A percentile compares a stretch with the other conserved stretches of the same genome.
phyloP scores from a whole-genome alignment of 2,888 invertebrate species.

The Epistrophe grossulariae region DNA sequence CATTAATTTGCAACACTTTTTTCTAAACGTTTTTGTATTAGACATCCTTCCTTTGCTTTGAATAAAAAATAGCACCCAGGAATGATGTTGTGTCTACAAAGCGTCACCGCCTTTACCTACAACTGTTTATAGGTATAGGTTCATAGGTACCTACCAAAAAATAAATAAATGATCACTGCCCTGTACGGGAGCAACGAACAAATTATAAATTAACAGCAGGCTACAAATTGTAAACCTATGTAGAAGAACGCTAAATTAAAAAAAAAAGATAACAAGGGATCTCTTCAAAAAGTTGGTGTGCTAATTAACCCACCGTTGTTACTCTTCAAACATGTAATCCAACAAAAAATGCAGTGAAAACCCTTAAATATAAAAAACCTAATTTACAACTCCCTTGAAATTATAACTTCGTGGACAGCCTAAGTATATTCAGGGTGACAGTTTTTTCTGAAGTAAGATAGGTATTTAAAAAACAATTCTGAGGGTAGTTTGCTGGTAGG shows the following conservation, averaged over 20 bases:
- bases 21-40: neutral
- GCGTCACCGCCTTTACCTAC: neutral
- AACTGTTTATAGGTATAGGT: neutral
- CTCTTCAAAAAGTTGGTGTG: neutral
- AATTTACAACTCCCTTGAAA: slow-evolving; percentile 50
- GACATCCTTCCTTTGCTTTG: neutral
- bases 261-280: neutral
- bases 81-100: neutral
- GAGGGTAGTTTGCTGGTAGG: slow-evolving; percentile 72
- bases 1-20: slow-evolving; percentile 3
- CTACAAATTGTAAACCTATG: neutral
- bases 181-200: neutral
- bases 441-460: slow-evolving; percentile 40
- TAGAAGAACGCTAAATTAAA: neutral
- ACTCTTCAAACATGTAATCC: neutral
- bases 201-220: neutral
- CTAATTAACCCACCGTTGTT: neutral
- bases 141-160: neutral
- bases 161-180: neutral
- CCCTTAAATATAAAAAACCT: slow-evolving; percentile 20
- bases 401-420: slow-evolving; percentile 31
- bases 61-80: neutral
- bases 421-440: slow-evolving; percentile 42
- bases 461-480: slow-evolving; percentile 70
- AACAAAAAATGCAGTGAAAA: slow-evolving; percentile 17